Base-by-base conservation (phyloP, 2,113 vertebrate species). In the Zosterops borbonicus region DNA sequence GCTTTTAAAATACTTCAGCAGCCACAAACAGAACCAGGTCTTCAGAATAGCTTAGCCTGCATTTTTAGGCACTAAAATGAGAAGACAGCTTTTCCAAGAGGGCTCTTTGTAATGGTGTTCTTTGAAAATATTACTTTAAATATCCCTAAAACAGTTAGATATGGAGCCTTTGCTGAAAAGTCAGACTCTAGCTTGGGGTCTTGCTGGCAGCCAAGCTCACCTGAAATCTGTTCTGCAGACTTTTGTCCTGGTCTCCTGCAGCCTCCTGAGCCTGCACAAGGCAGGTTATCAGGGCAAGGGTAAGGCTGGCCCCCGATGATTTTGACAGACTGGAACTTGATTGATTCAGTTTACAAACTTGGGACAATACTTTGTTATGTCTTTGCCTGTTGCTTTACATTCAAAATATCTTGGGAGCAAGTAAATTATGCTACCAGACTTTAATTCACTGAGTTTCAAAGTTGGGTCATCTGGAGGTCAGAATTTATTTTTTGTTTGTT, bases 1-100 rank as follows among this genome's bases (percentile, higher is more conserved):
- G 91, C 83, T 94, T 94, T 94, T 70, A 56, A 92, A 94, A 84
- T 31, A 84, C 69, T 67, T 91, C 64, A 90, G 73, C 73, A 84
- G 52, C 35, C 53, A 71, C 87, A 96, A 89, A 88, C 87, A 94
- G 59, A 93, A 33, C 29, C 50, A 77, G 37, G 42, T 59, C 60
- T 88, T 83, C 59, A 52, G 64, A 93, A 77, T 9, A 86, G 82
- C 71, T 91, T 85, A 94, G 53, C 52, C 82, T 88, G 68, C 59
- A 81, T 59, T 87, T 94, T 85, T 52, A 42, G 70, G 35, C 68
- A 80, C 75, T 77, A 77, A 90, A 80, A 83, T 42, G 42, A 90
- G 59, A 67, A 74, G 39, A 14, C 35, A 77, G 64, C 29, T 85
- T 47, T 82, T 91, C 79, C 78, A 91, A 93, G 63, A 69, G 14